These are phyloP conservation scores for Muntiacus muntjak DNA, from an alignment of 2,113 vertebrate genomes.

Conservation along the genomic window DNA sequence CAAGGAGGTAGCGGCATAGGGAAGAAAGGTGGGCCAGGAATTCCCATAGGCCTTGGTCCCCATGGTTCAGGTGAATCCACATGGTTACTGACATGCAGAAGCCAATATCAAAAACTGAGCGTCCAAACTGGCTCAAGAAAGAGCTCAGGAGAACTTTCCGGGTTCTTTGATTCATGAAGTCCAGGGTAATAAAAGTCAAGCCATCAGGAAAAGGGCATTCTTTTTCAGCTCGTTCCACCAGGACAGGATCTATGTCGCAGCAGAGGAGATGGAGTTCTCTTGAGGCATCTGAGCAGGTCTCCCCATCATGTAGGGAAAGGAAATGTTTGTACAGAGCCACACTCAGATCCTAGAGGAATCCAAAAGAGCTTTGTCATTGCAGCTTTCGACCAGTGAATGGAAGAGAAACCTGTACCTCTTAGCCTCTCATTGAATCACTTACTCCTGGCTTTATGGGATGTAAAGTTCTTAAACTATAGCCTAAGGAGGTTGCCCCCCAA, in stretches of 20 bases:
- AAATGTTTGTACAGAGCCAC: constrained; percentile 90
- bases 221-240: constrained; percentile 85
- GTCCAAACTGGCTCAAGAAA: constrained; percentile 81
- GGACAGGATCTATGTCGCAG: constrained; percentile 88
- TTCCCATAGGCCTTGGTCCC: constrained; percentile 85
- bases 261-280: constrained; percentile 86
- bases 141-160: constrained; percentile 75
- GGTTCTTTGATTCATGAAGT: constrained; percentile 83
- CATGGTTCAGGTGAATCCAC: constrained; percentile 97
- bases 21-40: constrained; percentile 87
- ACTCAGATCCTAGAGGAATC: constrained; percentile 87
- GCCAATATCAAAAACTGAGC: constrained; percentile 85
- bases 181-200: constrained; percentile 87
- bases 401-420: constrained; percentile 13
- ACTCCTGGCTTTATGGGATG: background rate
- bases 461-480: background rate
- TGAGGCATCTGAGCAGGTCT: constrained; percentile 25
- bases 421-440: background rate
- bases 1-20: constrained; percentile 84
- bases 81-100: constrained; percentile 95
- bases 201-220: constrained; percentile 84
- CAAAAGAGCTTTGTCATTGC: constrained; percentile 70
- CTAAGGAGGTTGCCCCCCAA: background rate
- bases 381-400: background rate
- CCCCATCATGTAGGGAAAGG: constrained; percentile 61